Evolutionary conservation across 2,797 vertebrate species (phyloP).

Genomic region (Gadopsis bispinosus): DNA sequence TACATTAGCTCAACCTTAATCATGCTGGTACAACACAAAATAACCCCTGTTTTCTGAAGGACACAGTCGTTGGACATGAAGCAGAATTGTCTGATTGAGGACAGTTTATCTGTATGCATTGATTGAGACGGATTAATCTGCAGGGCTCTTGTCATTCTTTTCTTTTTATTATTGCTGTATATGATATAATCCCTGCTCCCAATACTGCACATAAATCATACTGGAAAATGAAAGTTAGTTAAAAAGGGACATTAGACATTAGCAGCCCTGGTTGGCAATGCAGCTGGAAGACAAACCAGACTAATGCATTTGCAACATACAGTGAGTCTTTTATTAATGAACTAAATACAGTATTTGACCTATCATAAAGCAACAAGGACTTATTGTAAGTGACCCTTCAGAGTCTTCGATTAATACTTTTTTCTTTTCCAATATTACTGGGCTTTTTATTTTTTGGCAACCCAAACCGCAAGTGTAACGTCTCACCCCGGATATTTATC

Average conservation of each 20-base stretch:
- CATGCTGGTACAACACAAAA: constrained; percentile 14
- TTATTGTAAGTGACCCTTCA: too few relatives aligned
- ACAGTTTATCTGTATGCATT: constrained; percentile 26
- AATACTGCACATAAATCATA: constrained; percentile 31
- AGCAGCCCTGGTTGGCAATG: not conserved
- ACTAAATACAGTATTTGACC: not conserved
- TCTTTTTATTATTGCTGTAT: constrained; percentile 32
- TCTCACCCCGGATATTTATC: too few relatives aligned
- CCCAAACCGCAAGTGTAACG: too few relatives aligned
- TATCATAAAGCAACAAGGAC: not conserved
- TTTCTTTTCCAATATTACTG: too few relatives aligned
- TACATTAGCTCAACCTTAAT: constrained; percentile 28
- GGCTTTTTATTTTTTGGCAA: too few relatives aligned
- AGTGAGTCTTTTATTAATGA: not conserved
- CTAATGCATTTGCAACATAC: not conserved
- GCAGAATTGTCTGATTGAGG: constrained; percentile 25
- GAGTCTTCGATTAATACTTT: too few relatives aligned
- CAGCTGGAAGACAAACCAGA: not conserved
- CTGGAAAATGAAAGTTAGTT: constrained; percentile 10
- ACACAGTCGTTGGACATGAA: constrained; percentile 17
- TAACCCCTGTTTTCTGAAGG: not conserved
- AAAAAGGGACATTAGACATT: constrained; percentile 10
- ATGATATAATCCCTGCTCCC: constrained; percentile 43
- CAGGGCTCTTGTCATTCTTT: constrained; percentile 23
- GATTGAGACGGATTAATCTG: constrained; percentile 51